A percentile compares a stretch with the other conserved stretches of the same genome.
phyloP scores from a whole-genome alignment of 2,888 invertebrate species.

The Papilio gigon region DNA sequence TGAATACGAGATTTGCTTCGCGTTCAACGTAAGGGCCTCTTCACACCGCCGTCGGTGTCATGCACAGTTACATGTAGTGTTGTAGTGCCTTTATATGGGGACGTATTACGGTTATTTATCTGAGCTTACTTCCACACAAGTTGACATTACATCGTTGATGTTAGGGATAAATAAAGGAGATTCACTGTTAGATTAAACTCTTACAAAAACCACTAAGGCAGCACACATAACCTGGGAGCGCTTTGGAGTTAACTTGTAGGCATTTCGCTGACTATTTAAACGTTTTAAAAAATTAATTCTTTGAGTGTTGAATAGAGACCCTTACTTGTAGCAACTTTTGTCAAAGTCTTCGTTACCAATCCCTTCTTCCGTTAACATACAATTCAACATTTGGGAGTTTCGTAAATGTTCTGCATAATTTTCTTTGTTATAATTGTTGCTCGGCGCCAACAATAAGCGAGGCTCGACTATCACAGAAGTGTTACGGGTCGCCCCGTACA shows the following conservation, averaged over 20 bases:
- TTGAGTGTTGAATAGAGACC: background rate
- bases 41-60: slow-evolving; percentile 21
- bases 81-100: slow-evolving; percentile 1
- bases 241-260: too few species aligned
- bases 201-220: too few species aligned
- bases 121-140: background rate
- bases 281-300: background rate
- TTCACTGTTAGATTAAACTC: background rate
- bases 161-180: slow-evolving; percentile 4
- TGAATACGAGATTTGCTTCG: slow-evolving; percentile 71
- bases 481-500: slow-evolving; percentile 25
- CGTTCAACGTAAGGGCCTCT: slow-evolving; percentile 58
- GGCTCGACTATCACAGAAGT: slow-evolving; percentile 26
- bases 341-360: slow-evolving; percentile 68
- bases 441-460: slow-evolving; percentile 6
- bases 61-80: slow-evolving; percentile 1
- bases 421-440: slow-evolving; percentile 36
- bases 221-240: too few species aligned
- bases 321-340: slow-evolving; percentile 59
- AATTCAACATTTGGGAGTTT: slow-evolving; percentile 68
- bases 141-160: background rate
- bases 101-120: background rate
- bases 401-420: slow-evolving; percentile 34
- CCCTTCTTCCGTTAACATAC: slow-evolving; percentile 67
- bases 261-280: too few species aligned